Evolutionary conservation across 2,888 invertebrate genomes (phyloP).

Genomic region (Zele albiditarsus): DNA sequence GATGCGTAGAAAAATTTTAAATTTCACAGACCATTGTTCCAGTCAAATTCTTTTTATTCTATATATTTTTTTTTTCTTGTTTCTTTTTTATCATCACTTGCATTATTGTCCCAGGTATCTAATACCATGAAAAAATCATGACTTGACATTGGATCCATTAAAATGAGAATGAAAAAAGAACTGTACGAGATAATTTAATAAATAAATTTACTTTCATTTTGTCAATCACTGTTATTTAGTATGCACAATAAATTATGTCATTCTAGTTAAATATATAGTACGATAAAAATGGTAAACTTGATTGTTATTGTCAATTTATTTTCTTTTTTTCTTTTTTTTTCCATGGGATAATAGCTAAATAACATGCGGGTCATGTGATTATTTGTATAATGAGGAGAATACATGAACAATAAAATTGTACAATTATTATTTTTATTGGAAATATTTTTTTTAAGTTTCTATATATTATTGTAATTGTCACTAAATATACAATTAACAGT

Average conservation of each 20-base stretch:
- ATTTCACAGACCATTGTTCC: neutral
- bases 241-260: neutral
- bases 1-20: neutral
- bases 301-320: neutral
- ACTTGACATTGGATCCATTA: neutral
- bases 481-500: no score
- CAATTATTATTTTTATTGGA: neutral
- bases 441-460: neutral
- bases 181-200: neutral
- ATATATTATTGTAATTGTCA: neutral
- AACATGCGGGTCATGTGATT: neutral
- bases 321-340: neutral
- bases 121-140: conserved; percentile 12
- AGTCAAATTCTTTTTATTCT: neutral
- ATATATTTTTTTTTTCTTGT: neutral
- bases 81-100: neutral
- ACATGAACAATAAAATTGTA: neutral
- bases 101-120: neutral
- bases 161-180: neutral
- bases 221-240: neutral
- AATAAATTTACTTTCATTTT: neutral
- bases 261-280: neutral
- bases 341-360: neutral
- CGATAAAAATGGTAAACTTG: neutral
- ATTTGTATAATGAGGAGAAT: neutral